These are phyloP conservation scores for Campopleginae sp. DNA, from an alignment of 2,888 invertebrate genomes.

Conservation along the genomic window DNA sequence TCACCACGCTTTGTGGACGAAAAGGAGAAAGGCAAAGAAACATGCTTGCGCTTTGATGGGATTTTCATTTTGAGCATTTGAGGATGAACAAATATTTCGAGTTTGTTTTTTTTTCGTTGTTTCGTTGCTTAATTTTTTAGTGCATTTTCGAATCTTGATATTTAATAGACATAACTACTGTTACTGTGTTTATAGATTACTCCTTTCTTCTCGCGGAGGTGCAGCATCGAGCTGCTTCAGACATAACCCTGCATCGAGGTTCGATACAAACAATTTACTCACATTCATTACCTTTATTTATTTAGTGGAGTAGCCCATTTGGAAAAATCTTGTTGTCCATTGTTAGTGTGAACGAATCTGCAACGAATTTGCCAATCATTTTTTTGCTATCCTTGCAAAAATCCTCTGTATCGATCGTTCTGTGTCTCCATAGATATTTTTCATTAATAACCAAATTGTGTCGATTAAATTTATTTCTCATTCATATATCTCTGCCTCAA, in stretches of 20 bases:
- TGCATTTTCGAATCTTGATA: conserved; percentile 47
- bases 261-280: conserved; percentile 63
- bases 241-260: conserved; percentile 65
- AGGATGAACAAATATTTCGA: not conserved
- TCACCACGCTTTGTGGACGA: not conserved
- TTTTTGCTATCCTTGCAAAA: not conserved
- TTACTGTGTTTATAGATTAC: conserved; percentile 67
- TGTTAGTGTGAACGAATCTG: not conserved
- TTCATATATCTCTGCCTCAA: not conserved
- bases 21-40: not conserved
- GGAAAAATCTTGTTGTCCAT: not conserved
- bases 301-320: conserved; percentile 21
- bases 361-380: not conserved
- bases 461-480: too few relatives aligned
- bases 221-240: conserved; percentile 68
- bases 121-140: not conserved
- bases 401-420: not conserved
- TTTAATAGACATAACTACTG: conserved; percentile 63
- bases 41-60: too few relatives aligned
- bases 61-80: not conserved
- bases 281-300: conserved; percentile 56
- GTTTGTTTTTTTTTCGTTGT: not conserved
- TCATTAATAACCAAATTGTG: not conserved
- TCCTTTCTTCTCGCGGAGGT: conserved; percentile 68
- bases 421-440: not conserved